Evolutionary conservation across 2,888 invertebrate genomes (phyloP).

Genomic region (Platerodrilus igneus): DNA sequence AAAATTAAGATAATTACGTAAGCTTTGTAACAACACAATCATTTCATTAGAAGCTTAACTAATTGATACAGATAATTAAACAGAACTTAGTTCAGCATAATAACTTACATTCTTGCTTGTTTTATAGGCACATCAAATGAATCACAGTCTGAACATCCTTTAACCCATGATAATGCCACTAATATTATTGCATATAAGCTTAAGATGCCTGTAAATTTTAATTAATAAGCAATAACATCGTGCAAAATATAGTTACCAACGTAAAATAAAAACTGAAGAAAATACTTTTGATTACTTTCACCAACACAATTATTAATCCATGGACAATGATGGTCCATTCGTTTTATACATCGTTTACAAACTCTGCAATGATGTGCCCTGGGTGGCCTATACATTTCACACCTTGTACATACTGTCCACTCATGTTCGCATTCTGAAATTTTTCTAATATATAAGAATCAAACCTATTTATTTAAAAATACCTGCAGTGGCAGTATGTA

Average conservation of each 20-base stretch:
- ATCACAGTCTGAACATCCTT: conserved; percentile 63
- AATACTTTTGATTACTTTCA: conserved; percentile 87
- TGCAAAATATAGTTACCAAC: conserved; percentile 52
- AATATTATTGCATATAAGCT: conserved; percentile 64
- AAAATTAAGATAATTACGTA: too few relatives aligned
- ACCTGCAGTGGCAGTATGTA: conserved; percentile 59
- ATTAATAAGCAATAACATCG: conserved; percentile 8
- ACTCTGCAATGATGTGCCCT: conserved; percentile 85
- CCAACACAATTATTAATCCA: conserved; percentile 94
- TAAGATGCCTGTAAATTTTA: conserved; percentile 47
- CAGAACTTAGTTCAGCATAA: too few relatives aligned
- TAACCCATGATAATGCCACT: conserved; percentile 68
- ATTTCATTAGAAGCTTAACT: too few relatives aligned
- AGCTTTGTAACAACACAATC: too few relatives aligned
- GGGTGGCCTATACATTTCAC: conserved; percentile 78
- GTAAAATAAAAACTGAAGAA: conserved; percentile 81
- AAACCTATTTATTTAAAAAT: conserved; percentile 17
- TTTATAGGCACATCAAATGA: conserved; percentile 60
- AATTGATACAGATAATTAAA: too few relatives aligned
- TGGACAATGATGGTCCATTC: conserved; percentile 85
- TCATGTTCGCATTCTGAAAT: conserved; percentile 52
- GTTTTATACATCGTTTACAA: conserved; percentile 73
- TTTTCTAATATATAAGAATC: conserved; percentile 2
- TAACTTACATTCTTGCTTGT: conserved; percentile 74
- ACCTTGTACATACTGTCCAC: conserved; percentile 78